These are phyloP conservation scores for Clarias batrachus DNA, from an alignment of 2,113 vertebrate species.

Conservation along the genomic window DNA sequence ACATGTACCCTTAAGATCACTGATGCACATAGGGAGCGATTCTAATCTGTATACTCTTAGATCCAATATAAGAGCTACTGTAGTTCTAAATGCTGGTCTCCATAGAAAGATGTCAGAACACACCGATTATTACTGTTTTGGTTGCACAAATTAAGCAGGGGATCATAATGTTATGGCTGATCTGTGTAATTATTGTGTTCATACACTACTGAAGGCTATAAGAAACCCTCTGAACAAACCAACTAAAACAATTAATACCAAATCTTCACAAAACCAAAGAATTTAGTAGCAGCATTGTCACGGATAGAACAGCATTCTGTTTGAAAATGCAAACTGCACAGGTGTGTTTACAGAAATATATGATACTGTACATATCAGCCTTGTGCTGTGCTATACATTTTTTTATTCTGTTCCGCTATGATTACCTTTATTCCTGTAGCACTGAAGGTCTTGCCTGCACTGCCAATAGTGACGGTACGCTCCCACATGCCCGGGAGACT, in stretches of 20 bases:
- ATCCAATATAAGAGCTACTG: too few species aligned
- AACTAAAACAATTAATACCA: not conserved
- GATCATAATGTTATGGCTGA: too few species aligned
- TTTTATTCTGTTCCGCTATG: not conserved
- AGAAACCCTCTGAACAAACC: not conserved
- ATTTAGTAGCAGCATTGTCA: not conserved
- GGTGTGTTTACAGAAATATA: not conserved
- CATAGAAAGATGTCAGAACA: too few species aligned
- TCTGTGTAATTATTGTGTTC: not conserved
- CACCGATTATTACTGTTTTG: too few species aligned
- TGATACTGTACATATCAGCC: not conserved
- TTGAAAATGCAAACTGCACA: not conserved
- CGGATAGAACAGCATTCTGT: not conserved
- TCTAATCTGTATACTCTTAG: too few species aligned
- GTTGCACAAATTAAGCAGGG: too few species aligned
- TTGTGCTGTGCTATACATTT: not conserved
- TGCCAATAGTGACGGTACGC: conserved; percentile 83
- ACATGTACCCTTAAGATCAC: too few species aligned
- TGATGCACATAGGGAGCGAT: too few species aligned
- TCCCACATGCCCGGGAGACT: conserved; percentile 95
- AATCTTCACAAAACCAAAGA: not conserved
- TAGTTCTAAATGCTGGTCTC: too few species aligned
- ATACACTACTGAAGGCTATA: not conserved
- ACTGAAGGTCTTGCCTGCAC: conserved; percentile 91
- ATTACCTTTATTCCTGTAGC: conserved; percentile 94